phyloP scores from a whole-genome alignment of 2,888 invertebrate species.

The Drosophila conformis region DNA sequence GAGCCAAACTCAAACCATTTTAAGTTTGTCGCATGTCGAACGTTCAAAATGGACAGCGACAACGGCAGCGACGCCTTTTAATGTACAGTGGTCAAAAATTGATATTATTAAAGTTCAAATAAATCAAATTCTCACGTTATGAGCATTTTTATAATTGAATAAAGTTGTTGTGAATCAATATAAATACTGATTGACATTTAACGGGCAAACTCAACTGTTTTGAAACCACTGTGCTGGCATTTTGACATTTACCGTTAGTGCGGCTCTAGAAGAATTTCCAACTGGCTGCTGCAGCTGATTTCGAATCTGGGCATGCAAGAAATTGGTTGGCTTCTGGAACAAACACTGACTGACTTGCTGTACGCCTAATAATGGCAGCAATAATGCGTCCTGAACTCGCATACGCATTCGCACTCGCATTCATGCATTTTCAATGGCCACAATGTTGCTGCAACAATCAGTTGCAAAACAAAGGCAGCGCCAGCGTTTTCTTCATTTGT shows the following conservation, averaged over 20 bases:
- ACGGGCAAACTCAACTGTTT: not conserved
- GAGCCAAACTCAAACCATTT: slow-evolving; percentile 43
- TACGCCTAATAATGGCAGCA: slow-evolving; percentile 50
- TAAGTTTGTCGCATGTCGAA: slow-evolving; percentile 41
- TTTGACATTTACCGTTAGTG: slow-evolving; percentile 67
- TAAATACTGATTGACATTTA: not conserved
- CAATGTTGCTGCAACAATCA: slow-evolving; percentile 56
- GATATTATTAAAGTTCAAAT: not conserved
- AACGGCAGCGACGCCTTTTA: slow-evolving; percentile 26
- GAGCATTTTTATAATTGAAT: not conserved
- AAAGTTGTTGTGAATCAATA: not conserved
- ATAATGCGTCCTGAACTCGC: slow-evolving; percentile 32
- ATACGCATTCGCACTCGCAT: slow-evolving; percentile 38
- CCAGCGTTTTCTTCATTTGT: slow-evolving; percentile 43
- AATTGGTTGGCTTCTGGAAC: slow-evolving; percentile 28
- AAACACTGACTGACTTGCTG: slow-evolving; percentile 1
- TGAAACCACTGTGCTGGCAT: slow-evolving; percentile 45
- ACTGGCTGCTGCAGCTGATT: slow-evolving; percentile 24
- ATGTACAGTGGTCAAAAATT: slow-evolving; percentile 43
- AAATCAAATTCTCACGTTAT: not conserved
- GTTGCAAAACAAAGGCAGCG: slow-evolving; percentile 73
- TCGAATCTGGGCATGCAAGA: slow-evolving; percentile 16
- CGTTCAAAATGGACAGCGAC: slow-evolving; percentile 21
- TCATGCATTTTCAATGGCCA: slow-evolving; percentile 36
- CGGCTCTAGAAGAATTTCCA: slow-evolving; percentile 27